These are phyloP conservation scores for Parthenolecanium corni DNA, from an alignment of 2,888 invertebrate species.

Conservation along the genomic window DNA sequence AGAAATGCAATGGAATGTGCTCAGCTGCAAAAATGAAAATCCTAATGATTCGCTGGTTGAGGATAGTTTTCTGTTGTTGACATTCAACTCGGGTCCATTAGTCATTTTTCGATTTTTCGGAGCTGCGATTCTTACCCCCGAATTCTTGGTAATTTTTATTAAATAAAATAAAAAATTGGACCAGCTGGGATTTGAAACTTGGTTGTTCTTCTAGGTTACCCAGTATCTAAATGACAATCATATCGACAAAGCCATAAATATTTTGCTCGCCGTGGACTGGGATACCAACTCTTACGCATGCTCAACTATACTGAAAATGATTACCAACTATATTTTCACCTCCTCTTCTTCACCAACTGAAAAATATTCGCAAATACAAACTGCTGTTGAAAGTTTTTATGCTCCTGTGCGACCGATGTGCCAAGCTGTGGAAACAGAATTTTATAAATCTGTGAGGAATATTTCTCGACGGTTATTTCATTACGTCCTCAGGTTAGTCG, in stretches of 20 bases:
- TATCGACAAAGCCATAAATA: conserved; percentile 55
- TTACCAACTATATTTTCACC: conserved; percentile 54
- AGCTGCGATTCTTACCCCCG: conserved; percentile 39
- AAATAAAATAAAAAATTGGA: too few relatives aligned
- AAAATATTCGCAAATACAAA: conserved; percentile 56
- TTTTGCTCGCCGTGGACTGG: conserved; percentile 63
- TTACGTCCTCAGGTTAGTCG: conserved; percentile 57
- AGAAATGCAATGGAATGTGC: conserved; percentile 12
- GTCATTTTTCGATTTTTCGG: conserved; percentile 46
- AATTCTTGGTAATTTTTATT: conserved; percentile 44
- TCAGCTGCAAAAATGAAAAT: background rate
- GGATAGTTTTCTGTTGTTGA: conserved; percentile 11
- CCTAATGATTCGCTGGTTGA: background rate
- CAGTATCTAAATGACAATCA: conserved; percentile 50
- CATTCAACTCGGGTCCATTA: conserved; percentile 44
- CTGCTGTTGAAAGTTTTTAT: conserved; percentile 69
- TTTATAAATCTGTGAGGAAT: conserved; percentile 58
- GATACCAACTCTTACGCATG: conserved; percentile 61
- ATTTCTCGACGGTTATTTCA: conserved; percentile 79
- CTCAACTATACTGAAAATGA: conserved; percentile 59
- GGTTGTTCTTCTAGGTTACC: background rate
- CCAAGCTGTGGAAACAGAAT: conserved; percentile 56
- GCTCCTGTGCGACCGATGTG: conserved; percentile 55
- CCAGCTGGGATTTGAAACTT: background rate
- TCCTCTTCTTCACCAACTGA: conserved; percentile 46